A percentile compares a stretch with the other conserved stretches of the same genome.
phyloP scores from a whole-genome alignment of 1,140 invertebrate species.

The Chymomyza costata region DNA sequence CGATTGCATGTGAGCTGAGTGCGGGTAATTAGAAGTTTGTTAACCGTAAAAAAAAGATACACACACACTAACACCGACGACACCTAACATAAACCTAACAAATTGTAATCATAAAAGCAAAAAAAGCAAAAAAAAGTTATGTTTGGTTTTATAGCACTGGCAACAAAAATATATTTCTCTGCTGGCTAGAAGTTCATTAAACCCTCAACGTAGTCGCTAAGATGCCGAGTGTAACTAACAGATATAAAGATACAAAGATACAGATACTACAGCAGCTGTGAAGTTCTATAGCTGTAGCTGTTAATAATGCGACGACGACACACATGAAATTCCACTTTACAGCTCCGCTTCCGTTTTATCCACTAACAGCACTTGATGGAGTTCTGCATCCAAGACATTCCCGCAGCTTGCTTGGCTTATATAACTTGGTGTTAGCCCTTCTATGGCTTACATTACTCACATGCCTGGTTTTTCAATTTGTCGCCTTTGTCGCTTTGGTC shows the following conservation, averaged over 20 bases:
- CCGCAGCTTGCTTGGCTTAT: conserved; percentile 14
- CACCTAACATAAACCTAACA: conserved; percentile 35
- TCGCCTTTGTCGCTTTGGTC: conserved; percentile 28
- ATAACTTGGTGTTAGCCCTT: conserved; percentile 36
- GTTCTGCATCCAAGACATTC: conserved; percentile 47
- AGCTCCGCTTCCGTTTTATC: conserved; percentile 45
- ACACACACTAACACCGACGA: conserved; percentile 8
- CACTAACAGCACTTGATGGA: conserved; percentile 7
- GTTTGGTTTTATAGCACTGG: conserved; percentile 42
- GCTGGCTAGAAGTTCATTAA: conserved; percentile 60
- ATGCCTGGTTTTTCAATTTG: conserved; percentile 50
- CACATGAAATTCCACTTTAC: background rate
- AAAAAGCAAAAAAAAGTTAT: conserved; percentile 31
- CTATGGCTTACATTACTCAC: conserved; percentile 23
- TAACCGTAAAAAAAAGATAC: conserved; percentile 40
- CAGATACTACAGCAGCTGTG: conserved; percentile 20
- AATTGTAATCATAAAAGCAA: conserved; percentile 56
- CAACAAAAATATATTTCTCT: conserved; percentile 56
- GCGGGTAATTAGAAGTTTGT: conserved; percentile 62
- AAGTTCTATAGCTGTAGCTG: conserved; percentile 28
- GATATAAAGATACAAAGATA: conserved; percentile 16
- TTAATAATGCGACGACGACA: conserved; percentile 2
- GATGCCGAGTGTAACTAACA: conserved; percentile 51
- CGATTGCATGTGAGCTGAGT: conserved; percentile 45
- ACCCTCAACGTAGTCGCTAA: conserved; percentile 41